Evolutionary conservation across 2,888 invertebrate genomes (phyloP).

Genomic region (Drosophila nr. fundita): DNA sequence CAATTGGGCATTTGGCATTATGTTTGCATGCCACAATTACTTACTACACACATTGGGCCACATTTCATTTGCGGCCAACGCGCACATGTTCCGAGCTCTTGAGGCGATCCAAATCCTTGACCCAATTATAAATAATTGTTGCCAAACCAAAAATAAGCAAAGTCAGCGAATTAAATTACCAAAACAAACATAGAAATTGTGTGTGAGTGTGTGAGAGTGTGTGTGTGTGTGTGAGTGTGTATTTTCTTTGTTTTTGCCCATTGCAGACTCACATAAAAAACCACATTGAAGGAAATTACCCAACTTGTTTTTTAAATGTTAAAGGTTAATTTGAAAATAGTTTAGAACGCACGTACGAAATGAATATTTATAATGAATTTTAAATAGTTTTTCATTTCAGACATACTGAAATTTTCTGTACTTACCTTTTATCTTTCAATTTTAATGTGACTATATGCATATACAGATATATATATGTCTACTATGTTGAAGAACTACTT

Average conservation of each 20-base stretch:
- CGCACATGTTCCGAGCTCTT: conserved; percentile 29
- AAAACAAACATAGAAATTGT: conserved; percentile 72
- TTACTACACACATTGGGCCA: conserved; percentile 44
- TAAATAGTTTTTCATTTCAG: background rate
- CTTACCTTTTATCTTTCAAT: too few species aligned
- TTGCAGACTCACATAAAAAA: conserved; percentile 42
- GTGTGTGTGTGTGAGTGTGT: too few species aligned
- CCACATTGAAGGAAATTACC: conserved; percentile 18
- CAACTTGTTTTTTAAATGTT: conserved; percentile 33
- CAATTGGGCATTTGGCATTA: conserved; percentile 50
- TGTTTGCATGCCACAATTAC: conserved; percentile 75
- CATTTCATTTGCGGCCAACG: conserved; percentile 44
- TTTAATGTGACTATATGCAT: too few species aligned
- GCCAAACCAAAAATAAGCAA: conserved; percentile 50
- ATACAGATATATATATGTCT: background rate
- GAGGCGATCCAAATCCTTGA: conserved; percentile 74
- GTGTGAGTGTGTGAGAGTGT: background rate
- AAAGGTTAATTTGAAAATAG: conserved; percentile 48
- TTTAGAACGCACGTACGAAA: background rate
- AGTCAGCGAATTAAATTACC: conserved; percentile 72
- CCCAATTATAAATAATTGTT: conserved; percentile 79
- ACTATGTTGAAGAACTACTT: background rate
- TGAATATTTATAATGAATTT: conserved; percentile 25
- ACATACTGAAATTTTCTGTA: background rate
- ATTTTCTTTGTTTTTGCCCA: conserved; percentile 17